These are phyloP conservation scores for Philereme transversata DNA, from an alignment of 2,888 invertebrate species.

Conservation along the genomic window DNA sequence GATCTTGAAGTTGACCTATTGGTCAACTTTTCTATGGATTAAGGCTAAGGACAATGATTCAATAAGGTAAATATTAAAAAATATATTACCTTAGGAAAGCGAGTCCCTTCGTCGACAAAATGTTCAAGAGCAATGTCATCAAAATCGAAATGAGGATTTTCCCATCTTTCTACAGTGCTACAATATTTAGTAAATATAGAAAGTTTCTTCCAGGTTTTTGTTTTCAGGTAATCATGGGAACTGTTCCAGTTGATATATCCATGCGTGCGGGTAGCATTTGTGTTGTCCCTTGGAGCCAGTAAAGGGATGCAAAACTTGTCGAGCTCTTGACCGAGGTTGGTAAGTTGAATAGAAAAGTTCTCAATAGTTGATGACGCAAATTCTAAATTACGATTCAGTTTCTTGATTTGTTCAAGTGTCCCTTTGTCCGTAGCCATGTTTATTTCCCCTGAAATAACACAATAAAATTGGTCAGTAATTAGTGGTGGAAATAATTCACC, in stretches of 20 bases:
- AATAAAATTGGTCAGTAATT: background rate
- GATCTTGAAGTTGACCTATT: too few species aligned
- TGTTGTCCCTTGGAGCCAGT: background rate
- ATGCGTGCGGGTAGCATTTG: background rate
- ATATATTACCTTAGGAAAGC: constrained; percentile 12
- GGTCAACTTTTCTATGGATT: too few species aligned
- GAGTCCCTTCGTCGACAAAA: constrained; percentile 7
- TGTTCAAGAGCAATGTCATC: background rate
- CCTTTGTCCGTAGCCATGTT: background rate
- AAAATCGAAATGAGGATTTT: background rate
- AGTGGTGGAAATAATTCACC: too few species aligned
- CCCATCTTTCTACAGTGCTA: constrained; percentile 2
- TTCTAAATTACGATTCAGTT: constrained; percentile 2
- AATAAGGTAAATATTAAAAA: background rate
- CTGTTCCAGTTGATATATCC: constrained; percentile 20
- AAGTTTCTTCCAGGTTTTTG: constrained; percentile 10
- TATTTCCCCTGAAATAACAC: background rate
- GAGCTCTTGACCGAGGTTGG: background rate
- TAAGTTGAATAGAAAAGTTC: constrained; percentile 3
- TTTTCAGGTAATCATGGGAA: constrained; percentile 12
- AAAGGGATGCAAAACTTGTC: background rate
- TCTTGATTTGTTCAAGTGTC: constrained; percentile 1
- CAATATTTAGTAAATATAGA: constrained; percentile 9
- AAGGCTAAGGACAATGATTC: too few species aligned
- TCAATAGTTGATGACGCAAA: background rate